Percentiles rank a stretch among this genome's conserved stretches.
Evolutionary conservation across 2,888 invertebrate genomes (phyloP).

Genomic region (Oxystoma pomonae): DNA sequence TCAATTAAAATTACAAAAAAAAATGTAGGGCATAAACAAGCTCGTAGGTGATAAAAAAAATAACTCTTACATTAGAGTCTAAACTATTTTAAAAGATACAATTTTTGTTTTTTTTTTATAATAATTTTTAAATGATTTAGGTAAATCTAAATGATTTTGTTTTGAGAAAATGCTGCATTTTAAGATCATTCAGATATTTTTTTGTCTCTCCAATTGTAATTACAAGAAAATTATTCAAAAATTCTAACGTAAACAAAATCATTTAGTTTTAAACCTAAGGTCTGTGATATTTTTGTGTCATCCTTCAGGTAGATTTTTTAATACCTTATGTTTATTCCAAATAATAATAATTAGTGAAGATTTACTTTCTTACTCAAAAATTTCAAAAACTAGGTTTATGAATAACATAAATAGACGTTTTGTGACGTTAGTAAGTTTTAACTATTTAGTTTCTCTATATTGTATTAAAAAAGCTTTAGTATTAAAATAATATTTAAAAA

Average conservation of each 20-base stretch:
- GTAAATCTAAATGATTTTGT: not conserved
- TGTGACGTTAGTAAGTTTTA: no score
- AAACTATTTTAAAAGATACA: not conserved
- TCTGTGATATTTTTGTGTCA: slow-evolving; percentile 48
- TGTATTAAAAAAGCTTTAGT: not conserved
- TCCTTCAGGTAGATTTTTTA: slow-evolving; percentile 21
- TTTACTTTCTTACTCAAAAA: no score
- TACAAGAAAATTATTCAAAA: no score
- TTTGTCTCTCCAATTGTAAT: not conserved
- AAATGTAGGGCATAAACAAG: not conserved
- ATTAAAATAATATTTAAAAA: slow-evolving; percentile 5
- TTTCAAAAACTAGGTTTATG: no score
- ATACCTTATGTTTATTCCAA: no score
- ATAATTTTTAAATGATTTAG: no score
- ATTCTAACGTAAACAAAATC: slow-evolving; percentile 14
- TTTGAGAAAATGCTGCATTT: not conserved
- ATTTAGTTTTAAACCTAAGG: slow-evolving; percentile 32
- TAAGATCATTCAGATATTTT: not conserved
- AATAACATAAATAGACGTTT: no score
- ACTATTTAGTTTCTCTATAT: not conserved
- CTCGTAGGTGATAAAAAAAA: not conserved
- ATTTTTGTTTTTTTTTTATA: not conserved
- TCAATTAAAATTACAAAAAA: not conserved
- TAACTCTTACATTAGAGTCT: no score
- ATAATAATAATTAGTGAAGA: no score